phyloP scores from a whole-genome alignment of 2,113 vertebrate genomes.

The Corythaixoides concolor region DNA sequence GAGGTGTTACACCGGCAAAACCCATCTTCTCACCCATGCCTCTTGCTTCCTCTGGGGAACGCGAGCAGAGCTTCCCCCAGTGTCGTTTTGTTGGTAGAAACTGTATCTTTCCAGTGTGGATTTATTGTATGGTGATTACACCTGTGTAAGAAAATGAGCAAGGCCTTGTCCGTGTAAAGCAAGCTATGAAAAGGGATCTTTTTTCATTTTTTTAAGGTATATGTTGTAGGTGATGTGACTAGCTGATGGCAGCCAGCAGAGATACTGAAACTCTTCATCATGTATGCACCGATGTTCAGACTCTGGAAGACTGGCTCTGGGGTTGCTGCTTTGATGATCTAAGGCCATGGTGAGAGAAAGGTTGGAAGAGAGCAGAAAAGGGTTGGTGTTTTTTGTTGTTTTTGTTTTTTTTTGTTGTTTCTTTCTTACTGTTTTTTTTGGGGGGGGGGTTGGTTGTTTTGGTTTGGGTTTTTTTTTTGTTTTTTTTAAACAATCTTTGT shows the following conservation, averaged over 20 bases:
- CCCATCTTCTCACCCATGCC: fast-evolving
- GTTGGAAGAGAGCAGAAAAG: not conserved
- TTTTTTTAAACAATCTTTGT: not conserved
- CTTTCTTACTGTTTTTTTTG: not conserved
- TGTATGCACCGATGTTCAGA: fast-evolving
- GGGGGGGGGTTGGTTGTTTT: no score
- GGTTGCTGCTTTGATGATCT: not conserved
- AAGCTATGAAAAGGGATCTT: not conserved
- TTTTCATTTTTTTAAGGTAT: fast-evolving
- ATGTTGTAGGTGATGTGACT: not conserved
- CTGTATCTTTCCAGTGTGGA: not conserved
- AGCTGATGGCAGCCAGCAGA: not conserved
- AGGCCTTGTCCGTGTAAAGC: not conserved
- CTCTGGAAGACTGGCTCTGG: no score
- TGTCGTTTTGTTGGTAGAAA: fast-evolving
- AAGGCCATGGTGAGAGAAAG: not conserved
- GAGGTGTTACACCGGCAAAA: fast-evolving
- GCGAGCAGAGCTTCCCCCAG: no score
- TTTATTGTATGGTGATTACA: no score
- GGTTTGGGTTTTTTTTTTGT: not conserved
- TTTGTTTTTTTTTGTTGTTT: not conserved
- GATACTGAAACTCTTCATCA: not conserved
- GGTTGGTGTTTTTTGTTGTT: fast-evolving
- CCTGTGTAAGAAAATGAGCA: not conserved
- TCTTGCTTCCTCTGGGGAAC: not conserved